Evolutionary conservation across 2,888 invertebrate genomes (phyloP).

Genomic region (Tachina grossa): DNA sequence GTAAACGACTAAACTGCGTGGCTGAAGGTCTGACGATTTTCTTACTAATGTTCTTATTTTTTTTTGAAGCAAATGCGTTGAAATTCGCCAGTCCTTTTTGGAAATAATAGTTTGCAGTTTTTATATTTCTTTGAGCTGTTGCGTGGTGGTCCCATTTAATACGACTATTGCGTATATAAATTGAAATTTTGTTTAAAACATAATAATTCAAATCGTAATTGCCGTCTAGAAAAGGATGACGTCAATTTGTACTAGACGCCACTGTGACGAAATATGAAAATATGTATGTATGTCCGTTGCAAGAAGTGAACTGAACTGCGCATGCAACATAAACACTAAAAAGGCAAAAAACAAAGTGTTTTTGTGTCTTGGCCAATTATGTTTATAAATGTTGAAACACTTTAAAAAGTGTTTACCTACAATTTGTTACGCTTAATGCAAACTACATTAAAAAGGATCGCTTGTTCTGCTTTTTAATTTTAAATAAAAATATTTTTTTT

Average conservation of each 20-base stretch:
- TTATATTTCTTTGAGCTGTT: not conserved
- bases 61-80: constrained; percentile 4
- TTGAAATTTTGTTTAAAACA: constrained; percentile 33
- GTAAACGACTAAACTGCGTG: not conserved
- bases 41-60: constrained; percentile 44
- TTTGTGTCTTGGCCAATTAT: constrained; percentile 66
- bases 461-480: constrained; percentile 9
- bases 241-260: constrained; percentile 70
- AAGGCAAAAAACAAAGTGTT: constrained; percentile 32
- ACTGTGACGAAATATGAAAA: constrained; percentile 69
- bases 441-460: not conserved
- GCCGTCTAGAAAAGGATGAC: constrained; percentile 55
- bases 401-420: constrained; percentile 69
- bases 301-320: not conserved
- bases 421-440: constrained; percentile 70
- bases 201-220: constrained; percentile 58
- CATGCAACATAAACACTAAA: constrained; percentile 6
- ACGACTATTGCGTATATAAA: constrained; percentile 18
- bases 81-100: constrained; percentile 33
- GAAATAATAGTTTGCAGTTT: not conserved
- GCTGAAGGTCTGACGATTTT: constrained; percentile 22
- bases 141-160: constrained; percentile 12
- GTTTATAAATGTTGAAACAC: constrained; percentile 68
- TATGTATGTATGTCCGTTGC: not conserved
- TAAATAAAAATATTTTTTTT: not conserved